Conservation (phyloP, 92 coral and sea anemone genomes). For the Hydrozoanthus gracilis region DNA sequence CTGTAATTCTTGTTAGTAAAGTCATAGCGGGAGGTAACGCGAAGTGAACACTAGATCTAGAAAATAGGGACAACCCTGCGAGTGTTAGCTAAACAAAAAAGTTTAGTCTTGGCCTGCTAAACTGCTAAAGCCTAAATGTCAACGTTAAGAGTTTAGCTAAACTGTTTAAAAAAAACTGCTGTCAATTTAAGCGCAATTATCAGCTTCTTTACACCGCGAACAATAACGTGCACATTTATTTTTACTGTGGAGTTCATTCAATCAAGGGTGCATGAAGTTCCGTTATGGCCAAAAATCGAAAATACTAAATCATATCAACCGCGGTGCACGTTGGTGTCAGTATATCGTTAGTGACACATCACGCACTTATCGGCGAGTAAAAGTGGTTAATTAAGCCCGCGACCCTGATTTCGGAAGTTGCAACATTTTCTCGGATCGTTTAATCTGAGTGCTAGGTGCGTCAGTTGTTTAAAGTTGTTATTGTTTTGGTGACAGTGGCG, state of each 20-base stretch:
- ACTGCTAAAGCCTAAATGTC: too few species aligned
- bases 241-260: neutral
- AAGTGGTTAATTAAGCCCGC: conserved; percentile 18
- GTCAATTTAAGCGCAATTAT: too few species aligned
- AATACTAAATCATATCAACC: neutral
- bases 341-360: neutral
- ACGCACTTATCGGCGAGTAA: neutral
- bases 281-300: neutral
- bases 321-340: conserved; percentile 4
- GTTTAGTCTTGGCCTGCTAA: too few species aligned
- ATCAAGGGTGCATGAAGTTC: neutral
- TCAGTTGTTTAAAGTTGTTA: neutral
- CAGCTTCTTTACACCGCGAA: too few species aligned
- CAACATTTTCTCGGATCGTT: neutral
- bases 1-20: too few species aligned
- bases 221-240: too few species aligned
- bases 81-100: too few species aligned
- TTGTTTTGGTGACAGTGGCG: neutral
- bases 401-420: conserved; percentile 2
- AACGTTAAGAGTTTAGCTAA: too few species aligned
- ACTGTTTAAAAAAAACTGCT: too few species aligned
- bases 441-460: neutral
- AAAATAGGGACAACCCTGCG: too few species aligned
- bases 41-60: too few species aligned
- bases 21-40: too few species aligned